A percentile compares a stretch with the other conserved stretches of the same genome.
Conservation (phyloP, 2,888 invertebrate genomes). For the Invenusta paracnida region DNA sequence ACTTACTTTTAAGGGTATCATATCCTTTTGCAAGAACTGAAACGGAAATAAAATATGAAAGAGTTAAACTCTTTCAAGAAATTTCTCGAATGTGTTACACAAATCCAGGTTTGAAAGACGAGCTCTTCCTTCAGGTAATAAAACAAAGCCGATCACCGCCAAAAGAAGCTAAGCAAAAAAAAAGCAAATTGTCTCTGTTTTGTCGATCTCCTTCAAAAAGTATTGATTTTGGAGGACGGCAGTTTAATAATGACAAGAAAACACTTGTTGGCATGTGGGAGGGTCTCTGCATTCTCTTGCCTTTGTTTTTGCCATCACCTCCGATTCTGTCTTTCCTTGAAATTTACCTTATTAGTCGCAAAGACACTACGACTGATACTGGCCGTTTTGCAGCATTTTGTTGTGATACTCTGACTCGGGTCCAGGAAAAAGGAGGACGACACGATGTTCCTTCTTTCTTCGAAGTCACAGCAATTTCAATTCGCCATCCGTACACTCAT, state of each 20-base stretch:
- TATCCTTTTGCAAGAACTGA: background rate
- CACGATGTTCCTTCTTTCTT: conserved; percentile 31
- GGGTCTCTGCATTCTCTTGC: conserved; percentile 38
- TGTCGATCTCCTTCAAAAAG: background rate
- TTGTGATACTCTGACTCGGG: conserved; percentile 30
- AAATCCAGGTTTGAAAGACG: conserved; percentile 42
- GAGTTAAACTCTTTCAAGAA: background rate
- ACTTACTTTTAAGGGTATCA: background rate
- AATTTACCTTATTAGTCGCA: background rate
- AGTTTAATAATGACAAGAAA: background rate
- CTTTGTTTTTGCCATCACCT: conserved; percentile 41
- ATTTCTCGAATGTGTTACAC: conserved; percentile 41
- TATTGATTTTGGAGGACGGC: background rate
- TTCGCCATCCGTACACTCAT: conserved; percentile 40
- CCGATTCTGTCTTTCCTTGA: conserved; percentile 37
- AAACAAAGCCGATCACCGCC: conserved; percentile 34
- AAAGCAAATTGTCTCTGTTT: conserved; percentile 28
- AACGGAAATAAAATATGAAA: background rate
- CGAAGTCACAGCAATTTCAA: conserved; percentile 40
- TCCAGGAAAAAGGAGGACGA: conserved; percentile 14
- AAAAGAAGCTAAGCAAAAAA: conserved; percentile 10
- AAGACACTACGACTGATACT: conserved; percentile 20
- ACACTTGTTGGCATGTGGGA: conserved; percentile 37
- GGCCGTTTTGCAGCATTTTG: conserved; percentile 41
- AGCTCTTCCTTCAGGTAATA: conserved; percentile 41